phyloP scores from a whole-genome alignment of 2,888 invertebrate genomes.

The Argyra leucocephala region DNA sequence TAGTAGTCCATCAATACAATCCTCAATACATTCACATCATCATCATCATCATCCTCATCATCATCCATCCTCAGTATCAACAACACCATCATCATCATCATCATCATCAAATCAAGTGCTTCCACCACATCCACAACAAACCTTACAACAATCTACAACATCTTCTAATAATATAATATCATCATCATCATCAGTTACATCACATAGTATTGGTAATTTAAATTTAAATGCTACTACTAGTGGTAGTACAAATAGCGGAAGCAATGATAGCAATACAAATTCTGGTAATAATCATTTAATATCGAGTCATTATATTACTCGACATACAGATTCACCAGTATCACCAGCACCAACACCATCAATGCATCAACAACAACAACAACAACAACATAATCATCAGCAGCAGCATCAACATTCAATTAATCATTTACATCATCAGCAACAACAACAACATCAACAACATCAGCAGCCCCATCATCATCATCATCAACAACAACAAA shows the following conservation, averaged over 20 bases:
- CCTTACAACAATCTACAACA: conserved; percentile 20
- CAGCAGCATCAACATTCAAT: not conserved
- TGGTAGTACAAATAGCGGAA: conserved; percentile 11
- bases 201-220: conserved; percentile 11
- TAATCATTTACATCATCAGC: not conserved
- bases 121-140: conserved; percentile 23
- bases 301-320: not conserved
- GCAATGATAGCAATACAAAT: conserved; percentile 21
- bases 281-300: conserved; percentile 19
- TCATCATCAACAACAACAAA: conserved; percentile 21
- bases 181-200: conserved; percentile 16
- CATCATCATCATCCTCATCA: conserved; percentile 20
- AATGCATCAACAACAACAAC: conserved; percentile 25
- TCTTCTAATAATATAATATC: conserved; percentile 21
- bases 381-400: not conserved
- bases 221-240: not conserved
- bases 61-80: conserved; percentile 21
- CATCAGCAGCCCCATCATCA: conserved; percentile 19
- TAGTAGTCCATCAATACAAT: conserved; percentile 20
- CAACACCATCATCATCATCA: conserved; percentile 21
- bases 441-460: conserved; percentile 15
- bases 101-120: conserved; percentile 17
- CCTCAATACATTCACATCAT: conserved; percentile 24
- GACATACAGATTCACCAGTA: conserved; percentile 21
- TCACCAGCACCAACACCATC: conserved; percentile 28